phyloP scores from a whole-genome alignment of 2,888 invertebrate genomes.

The Shargacucullia verbasci region DNA sequence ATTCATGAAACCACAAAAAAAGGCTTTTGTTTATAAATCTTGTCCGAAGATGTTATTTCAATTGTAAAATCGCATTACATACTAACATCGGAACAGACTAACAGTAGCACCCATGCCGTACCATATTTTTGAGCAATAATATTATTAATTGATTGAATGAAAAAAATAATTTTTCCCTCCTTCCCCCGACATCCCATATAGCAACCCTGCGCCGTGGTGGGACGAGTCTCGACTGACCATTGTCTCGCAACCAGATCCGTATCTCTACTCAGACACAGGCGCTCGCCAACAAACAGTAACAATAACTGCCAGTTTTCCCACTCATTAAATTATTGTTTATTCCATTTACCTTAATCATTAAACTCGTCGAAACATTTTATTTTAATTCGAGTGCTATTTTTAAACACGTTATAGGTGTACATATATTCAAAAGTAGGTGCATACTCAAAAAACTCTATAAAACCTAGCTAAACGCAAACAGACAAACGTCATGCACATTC shows the following conservation, averaged over 20 bases:
- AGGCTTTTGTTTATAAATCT: too few relatives aligned
- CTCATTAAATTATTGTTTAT: slow-evolving; percentile 32
- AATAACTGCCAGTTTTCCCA: slow-evolving; percentile 31
- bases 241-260: slow-evolving; percentile 50
- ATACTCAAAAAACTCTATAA: background rate
- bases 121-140: too few relatives aligned
- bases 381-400: too few relatives aligned
- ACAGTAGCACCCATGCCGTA: too few relatives aligned
- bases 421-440: too few relatives aligned
- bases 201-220: slow-evolving; percentile 41
- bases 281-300: slow-evolving; percentile 27
- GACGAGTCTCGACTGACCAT: slow-evolving; percentile 52
- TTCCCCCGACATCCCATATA: slow-evolving; percentile 3
- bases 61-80: too few relatives aligned
- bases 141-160: too few relatives aligned
- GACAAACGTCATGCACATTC: background rate
- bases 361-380: background rate
- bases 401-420: too few relatives aligned
- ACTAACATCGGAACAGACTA: too few relatives aligned
- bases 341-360: slow-evolving; percentile 15
- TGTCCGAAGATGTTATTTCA: too few relatives aligned
- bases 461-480: background rate
- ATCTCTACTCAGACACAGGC: slow-evolving; percentile 27
- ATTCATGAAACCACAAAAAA: too few relatives aligned
- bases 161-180: too few relatives aligned